Evolutionary conservation across 2,797 vertebrate genomes (phyloP).

Genomic region (Anguilla pacifica): DNA sequence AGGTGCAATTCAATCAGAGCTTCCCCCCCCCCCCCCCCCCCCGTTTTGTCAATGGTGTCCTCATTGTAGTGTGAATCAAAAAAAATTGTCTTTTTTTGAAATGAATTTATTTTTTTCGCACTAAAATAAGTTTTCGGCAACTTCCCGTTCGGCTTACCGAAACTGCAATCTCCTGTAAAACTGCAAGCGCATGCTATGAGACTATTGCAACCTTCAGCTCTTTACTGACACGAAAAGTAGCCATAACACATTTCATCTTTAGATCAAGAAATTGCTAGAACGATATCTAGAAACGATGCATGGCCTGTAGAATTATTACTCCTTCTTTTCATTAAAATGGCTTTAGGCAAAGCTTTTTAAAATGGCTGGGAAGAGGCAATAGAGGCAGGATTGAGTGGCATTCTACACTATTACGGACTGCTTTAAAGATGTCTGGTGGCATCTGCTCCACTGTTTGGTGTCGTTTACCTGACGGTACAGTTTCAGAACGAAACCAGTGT

Average conservation of each 20-base stretch:
- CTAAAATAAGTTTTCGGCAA: background rate
- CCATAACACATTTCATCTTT: background rate
- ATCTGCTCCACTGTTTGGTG: background rate
- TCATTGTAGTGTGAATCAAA: background rate
- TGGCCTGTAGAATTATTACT: background rate
- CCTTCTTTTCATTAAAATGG: background rate
- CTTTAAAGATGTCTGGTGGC: background rate
- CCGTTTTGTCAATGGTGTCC: background rate
- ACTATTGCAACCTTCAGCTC: background rate
- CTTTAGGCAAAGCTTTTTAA: too few relatives aligned
- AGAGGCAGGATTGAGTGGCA: too few relatives aligned
- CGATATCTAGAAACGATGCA: too few relatives aligned
- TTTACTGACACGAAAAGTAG: background rate
- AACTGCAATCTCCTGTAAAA: background rate
- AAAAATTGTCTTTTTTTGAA: background rate
- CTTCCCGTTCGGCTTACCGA: background rate
- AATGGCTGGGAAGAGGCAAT: too few relatives aligned
- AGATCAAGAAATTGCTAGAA: background rate
- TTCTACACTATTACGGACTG: background rate
- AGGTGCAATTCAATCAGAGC: conserved; percentile 31
- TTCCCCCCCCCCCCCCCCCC: conserved; percentile 25
- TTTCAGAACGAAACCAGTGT: background rate
- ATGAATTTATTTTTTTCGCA: background rate
- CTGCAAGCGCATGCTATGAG: background rate
- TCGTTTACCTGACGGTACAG: background rate